Conservation (phyloP, 1,140 invertebrate genomes). For the Philotrypesis tridentata region DNA sequence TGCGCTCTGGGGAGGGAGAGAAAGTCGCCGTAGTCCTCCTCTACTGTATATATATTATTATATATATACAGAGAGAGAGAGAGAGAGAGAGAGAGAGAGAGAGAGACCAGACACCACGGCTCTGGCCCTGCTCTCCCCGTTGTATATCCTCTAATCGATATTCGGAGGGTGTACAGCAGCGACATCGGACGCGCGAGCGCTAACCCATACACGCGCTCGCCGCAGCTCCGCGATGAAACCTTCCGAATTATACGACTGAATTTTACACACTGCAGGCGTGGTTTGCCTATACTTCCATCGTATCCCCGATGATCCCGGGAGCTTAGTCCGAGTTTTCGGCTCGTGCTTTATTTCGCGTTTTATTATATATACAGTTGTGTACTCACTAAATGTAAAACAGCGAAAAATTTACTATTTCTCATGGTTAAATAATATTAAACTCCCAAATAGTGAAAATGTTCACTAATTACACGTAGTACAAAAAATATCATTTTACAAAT, state of each 20-base stretch:
- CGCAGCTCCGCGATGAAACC: background rate
- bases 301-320: background rate
- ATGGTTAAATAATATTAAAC: too few relatives aligned
- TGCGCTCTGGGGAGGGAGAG: too few relatives aligned
- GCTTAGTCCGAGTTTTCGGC: background rate
- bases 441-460: too few relatives aligned
- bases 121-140: background rate
- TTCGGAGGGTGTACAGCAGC: background rate
- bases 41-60: too few relatives aligned
- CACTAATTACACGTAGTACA: too few relatives aligned
- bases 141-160: constrained; percentile 6
- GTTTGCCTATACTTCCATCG: background rate
- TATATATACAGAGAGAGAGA: too few relatives aligned
- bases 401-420: too few relatives aligned
- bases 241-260: background rate
- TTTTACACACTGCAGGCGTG: background rate
- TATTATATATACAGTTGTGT: too few relatives aligned
- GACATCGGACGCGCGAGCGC: background rate
- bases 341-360: background rate
- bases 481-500: too few relatives aligned
- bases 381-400: too few relatives aligned
- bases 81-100: background rate
- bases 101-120: background rate
- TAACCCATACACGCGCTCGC: too few relatives aligned
- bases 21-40: too few relatives aligned